Conservation (phyloP, 2,113 vertebrate species). For the Manacus vitellinus region DNA sequence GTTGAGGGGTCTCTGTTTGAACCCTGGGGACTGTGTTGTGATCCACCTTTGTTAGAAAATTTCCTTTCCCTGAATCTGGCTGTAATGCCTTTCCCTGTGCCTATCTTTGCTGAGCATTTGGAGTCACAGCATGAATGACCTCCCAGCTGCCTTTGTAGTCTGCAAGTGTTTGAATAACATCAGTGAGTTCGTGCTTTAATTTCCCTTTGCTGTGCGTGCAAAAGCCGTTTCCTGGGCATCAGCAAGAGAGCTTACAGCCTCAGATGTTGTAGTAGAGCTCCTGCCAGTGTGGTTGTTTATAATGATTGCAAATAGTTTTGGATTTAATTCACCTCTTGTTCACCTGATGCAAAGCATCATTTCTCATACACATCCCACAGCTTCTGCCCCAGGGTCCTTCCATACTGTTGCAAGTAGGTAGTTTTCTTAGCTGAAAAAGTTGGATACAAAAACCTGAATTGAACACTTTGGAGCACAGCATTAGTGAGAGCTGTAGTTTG, state of each 20-base stretch:
- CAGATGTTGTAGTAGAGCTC: not conserved
- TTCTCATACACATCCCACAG: not conserved
- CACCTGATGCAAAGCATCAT: not conserved
- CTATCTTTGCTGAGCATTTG: not conserved
- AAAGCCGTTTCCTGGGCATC: not conserved
- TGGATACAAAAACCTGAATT: not conserved
- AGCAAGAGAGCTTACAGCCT: not conserved
- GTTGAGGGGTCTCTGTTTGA: accelerated
- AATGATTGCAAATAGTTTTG: not conserved
- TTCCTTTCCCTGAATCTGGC: not conserved
- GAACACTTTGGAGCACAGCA: not conserved
- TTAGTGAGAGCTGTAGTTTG: not conserved
- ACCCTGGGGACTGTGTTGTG: no score
- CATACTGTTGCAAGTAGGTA: not conserved
- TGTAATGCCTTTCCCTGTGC: accelerated
- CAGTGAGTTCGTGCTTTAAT: not conserved
- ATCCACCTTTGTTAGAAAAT: not conserved
- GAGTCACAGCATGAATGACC: not conserved
- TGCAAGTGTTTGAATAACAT: not conserved
- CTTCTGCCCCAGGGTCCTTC: not conserved
- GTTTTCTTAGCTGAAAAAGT: not conserved
- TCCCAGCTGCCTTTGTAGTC: not conserved
- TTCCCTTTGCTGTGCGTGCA: not conserved
- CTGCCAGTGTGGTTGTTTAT: not conserved
- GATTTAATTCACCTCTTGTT: not conserved